phyloP scores from a whole-genome alignment of 2,797 vertebrate species.

The Sebastes hopkinsi region DNA sequence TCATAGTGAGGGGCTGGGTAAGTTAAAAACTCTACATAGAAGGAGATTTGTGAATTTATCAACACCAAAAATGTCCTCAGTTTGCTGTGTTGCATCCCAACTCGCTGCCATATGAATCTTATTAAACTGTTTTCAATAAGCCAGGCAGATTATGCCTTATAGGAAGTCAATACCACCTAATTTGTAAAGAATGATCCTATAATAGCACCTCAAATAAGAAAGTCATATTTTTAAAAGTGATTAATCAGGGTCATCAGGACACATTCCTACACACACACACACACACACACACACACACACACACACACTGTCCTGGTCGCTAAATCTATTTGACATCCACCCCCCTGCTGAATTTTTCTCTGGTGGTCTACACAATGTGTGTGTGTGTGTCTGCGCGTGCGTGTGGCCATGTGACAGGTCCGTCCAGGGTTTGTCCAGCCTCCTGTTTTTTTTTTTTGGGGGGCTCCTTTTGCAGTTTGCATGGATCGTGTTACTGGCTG shows the following conservation, averaged over 20 bases:
- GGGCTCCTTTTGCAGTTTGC: slow-evolving; percentile 62
- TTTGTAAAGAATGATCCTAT: background rate
- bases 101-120: background rate
- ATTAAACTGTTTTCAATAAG: background rate
- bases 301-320: background rate
- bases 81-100: background rate
- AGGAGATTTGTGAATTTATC: background rate
- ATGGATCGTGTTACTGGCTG: slow-evolving; percentile 80
- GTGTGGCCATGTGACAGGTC: slow-evolving; percentile 73
- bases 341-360: slow-evolving; percentile 16
- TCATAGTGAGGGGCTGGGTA: background rate
- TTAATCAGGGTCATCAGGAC: slow-evolving; percentile 15
- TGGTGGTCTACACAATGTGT: background rate
- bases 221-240: background rate
- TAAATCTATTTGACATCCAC: slow-evolving; percentile 47
- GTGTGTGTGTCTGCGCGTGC: slow-evolving; percentile 12
- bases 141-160: background rate
- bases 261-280: background rate
- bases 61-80: background rate
- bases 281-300: background rate
- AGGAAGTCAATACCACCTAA: background rate
- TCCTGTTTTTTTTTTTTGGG: slow-evolving; percentile 41
- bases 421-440: slow-evolving; percentile 61
- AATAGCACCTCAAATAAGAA: background rate
- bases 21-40: background rate